phyloP scores from a whole-genome alignment of 2,888 invertebrate species.

The Stegana nigrithorax region DNA sequence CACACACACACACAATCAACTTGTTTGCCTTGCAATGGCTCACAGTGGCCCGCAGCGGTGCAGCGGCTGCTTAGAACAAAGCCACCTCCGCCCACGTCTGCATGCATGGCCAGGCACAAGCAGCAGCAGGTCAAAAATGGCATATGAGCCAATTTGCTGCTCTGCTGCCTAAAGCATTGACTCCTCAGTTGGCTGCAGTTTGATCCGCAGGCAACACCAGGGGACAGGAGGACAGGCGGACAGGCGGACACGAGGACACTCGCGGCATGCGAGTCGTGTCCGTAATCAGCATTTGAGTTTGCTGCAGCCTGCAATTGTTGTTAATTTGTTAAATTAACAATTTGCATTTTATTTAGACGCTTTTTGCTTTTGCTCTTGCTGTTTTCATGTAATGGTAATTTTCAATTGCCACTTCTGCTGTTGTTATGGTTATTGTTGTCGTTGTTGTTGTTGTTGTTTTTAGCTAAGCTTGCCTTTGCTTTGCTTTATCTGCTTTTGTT shows the following conservation, averaged over 20 bases:
- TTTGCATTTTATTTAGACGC: background rate
- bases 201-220: constrained; percentile 14
- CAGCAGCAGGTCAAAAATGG: no score
- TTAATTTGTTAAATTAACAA: constrained; percentile 11
- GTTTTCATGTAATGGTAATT: background rate
- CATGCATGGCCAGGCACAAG: no score
- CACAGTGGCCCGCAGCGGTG: no score
- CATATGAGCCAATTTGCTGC: no score
- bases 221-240: constrained; percentile 1
- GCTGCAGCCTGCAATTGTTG: background rate
- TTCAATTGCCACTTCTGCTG: background rate
- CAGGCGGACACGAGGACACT: background rate
- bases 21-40: no score
- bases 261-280: background rate
- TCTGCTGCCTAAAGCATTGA: no score
- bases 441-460: background rate
- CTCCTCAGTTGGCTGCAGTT: background rate
- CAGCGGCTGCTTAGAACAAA: no score
- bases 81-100: no score
- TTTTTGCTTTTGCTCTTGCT: background rate
- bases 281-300: background rate
- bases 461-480: background rate
- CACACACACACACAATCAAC: no score
- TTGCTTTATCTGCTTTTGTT: background rate
- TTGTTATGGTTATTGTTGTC: background rate